Conservation (phyloP, 2,888 invertebrate genomes). For the Lordiphosa fenestrarum region DNA sequence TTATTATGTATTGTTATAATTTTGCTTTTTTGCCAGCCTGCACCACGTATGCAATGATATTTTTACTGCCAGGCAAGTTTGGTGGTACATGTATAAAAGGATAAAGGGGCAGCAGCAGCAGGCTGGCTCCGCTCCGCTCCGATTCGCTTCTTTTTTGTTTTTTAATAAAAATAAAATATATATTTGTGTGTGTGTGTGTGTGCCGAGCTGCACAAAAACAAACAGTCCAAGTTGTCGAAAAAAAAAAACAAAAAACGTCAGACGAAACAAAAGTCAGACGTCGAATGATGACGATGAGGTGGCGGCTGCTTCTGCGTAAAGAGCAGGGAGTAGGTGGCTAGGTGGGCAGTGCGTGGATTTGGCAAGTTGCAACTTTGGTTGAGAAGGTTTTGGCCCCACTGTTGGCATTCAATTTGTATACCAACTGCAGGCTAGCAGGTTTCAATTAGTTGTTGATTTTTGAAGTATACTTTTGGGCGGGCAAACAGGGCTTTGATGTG, state of each 20-base stretch:
- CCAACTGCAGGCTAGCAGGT: too few relatives aligned
- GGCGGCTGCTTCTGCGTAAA: not conserved
- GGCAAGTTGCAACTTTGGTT: too few relatives aligned
- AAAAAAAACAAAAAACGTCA: constrained; percentile 5
- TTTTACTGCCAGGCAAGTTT: constrained; percentile 13
- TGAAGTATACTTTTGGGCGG: too few relatives aligned
- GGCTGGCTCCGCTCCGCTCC: too few relatives aligned
- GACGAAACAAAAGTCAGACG: constrained; percentile 46
- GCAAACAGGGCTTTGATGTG: too few relatives aligned
- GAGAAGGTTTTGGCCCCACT: too few relatives aligned
- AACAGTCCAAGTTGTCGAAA: constrained; percentile 17
- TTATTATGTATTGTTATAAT: constrained; percentile 72
- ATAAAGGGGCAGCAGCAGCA: not conserved
- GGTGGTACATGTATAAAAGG: not conserved
- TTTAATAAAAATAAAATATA: constrained; percentile 58
- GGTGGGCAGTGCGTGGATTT: too few relatives aligned
- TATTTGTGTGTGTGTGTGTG: not conserved
- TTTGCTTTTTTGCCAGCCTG: constrained; percentile 13
- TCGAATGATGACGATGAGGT: constrained; percentile 16
- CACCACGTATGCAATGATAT: constrained; percentile 55
- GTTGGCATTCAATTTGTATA: too few relatives aligned
- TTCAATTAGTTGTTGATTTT: too few relatives aligned
- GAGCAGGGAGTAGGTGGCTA: not conserved
- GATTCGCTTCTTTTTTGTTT: constrained; percentile 8
- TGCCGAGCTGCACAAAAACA: constrained; percentile 26